Percentiles rank a stretch among this genome's conserved stretches.
phyloP scores from a whole-genome alignment of 1,140 invertebrate genomes.

The Drosophila aff. region DNA sequence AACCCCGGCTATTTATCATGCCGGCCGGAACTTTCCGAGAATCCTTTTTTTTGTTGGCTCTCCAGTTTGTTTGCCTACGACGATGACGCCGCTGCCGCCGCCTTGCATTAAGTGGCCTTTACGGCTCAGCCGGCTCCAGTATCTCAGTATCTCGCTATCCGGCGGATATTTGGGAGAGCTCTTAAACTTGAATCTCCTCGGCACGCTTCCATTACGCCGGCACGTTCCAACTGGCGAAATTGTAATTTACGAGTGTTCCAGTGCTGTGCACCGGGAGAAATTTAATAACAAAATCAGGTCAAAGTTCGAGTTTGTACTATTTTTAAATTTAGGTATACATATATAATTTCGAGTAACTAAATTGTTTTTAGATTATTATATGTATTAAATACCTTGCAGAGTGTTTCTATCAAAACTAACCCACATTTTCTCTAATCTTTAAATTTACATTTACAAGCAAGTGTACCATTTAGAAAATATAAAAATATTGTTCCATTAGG shows the following conservation, averaged over 20 bases:
- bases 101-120: slow-evolving; percentile 58
- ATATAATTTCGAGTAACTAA: not conserved
- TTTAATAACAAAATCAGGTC: not conserved
- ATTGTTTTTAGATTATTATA: no score
- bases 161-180: slow-evolving; percentile 25
- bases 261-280: slow-evolving; percentile 9
- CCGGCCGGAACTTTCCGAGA: slow-evolving; percentile 6
- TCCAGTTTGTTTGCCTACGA: slow-evolving; percentile 14
- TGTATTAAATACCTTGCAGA: not conserved
- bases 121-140: slow-evolving; percentile 42
- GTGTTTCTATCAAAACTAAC: no score
- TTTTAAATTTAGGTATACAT: not conserved
- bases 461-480: not conserved
- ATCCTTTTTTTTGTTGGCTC: slow-evolving; percentile 47
- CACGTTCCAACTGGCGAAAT: slow-evolving; percentile 36
- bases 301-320: not conserved
- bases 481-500: not conserved
- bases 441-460: not conserved
- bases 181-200: slow-evolving; percentile 40
- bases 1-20: slow-evolving; percentile 49
- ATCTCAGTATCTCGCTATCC: slow-evolving; percentile 28
- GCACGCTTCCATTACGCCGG: slow-evolving; percentile 19
- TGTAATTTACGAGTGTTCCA: slow-evolving; percentile 43
- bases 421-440: not conserved
- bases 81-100: slow-evolving; percentile 23